Percentiles rank a stretch among this genome's conserved stretches.
Evolutionary conservation across 2,888 invertebrate species (phyloP).

Genomic region (Leptinotarsa juncta): DNA sequence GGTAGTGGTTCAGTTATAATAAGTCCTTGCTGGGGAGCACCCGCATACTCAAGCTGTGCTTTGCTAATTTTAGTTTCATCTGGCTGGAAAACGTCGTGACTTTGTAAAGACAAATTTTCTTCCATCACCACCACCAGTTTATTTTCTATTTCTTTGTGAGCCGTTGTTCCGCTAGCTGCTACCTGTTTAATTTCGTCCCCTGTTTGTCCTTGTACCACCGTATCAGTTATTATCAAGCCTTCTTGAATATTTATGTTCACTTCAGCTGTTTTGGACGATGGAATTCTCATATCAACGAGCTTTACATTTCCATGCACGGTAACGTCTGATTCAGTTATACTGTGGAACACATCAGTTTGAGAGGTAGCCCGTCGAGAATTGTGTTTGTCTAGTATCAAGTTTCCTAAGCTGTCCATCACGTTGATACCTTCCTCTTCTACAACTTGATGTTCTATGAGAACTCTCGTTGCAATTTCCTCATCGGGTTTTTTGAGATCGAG

Average conservation of each 20-base stretch:
- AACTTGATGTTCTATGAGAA: conserved; percentile 41
- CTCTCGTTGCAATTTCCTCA: conserved; percentile 37
- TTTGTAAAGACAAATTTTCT: conserved; percentile 61
- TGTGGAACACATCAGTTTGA: conserved; percentile 64
- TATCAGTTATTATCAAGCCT: conserved; percentile 63
- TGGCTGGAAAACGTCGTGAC: conserved; percentile 57
- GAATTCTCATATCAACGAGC: conserved; percentile 48
- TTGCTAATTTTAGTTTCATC: conserved; percentile 52
- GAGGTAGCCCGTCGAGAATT: conserved; percentile 57
- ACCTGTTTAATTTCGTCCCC: conserved; percentile 63
- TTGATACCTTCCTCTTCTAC: conserved; percentile 41
- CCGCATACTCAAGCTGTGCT: conserved; percentile 50
- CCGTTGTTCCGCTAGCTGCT: conserved; percentile 65
- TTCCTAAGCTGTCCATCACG: conserved; percentile 52
- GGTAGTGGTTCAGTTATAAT: conserved; percentile 67
- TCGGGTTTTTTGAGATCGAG: conserved; percentile 41
- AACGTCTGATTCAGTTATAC: conserved; percentile 59
- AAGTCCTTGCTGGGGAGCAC: conserved; percentile 63
- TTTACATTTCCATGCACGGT: conserved; percentile 54
- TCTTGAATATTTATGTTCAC: conserved; percentile 59
- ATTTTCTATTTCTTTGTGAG: conserved; percentile 63
- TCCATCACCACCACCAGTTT: conserved; percentile 65
- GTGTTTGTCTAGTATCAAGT: conserved; percentile 49
- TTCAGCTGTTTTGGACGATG: conserved; percentile 57
- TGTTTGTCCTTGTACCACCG: conserved; percentile 60